A percentile compares a stretch with the other conserved stretches of the same genome.
Evolutionary conservation across 2,888 invertebrate genomes (phyloP).

Genomic region (Trichogramma dendrolimi): DNA sequence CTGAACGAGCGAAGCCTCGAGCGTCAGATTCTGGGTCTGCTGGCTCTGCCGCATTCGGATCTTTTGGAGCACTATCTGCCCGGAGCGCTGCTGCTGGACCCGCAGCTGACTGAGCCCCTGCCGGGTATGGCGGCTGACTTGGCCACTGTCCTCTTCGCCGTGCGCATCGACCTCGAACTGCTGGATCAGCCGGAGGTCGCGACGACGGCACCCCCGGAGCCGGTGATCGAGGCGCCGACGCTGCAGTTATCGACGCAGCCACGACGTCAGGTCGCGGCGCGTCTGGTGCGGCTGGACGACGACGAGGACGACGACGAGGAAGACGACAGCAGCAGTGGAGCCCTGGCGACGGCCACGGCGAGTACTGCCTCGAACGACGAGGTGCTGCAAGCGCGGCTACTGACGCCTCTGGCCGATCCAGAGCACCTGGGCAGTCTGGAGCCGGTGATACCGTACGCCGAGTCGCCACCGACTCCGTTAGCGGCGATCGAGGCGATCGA

Average conservation of each 20-base stretch:
- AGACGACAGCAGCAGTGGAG: background rate
- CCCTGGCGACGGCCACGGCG: slow-evolving; percentile 51
- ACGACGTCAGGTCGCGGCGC: too few species aligned
- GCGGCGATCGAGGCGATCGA: slow-evolving; percentile 46
- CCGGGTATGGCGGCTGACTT: slow-evolving; percentile 85
- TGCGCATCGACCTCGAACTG: slow-evolving; percentile 83
- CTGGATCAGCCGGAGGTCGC: slow-evolving; percentile 56
- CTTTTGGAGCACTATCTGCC: slow-evolving; percentile 67
- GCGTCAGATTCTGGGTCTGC: slow-evolving; percentile 54
- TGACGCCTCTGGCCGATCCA: slow-evolving; percentile 46
- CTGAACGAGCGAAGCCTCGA: slow-evolving; percentile 89
- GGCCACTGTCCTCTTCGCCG: slow-evolving; percentile 85
- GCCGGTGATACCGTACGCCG: slow-evolving; percentile 47
- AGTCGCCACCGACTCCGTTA: background rate
- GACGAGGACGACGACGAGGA: slow-evolving; percentile 54
- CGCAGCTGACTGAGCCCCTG: slow-evolving; percentile 72
- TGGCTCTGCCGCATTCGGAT: slow-evolving; percentile 38
- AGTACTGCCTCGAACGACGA: slow-evolving; percentile 47
- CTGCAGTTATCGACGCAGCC: too few species aligned
- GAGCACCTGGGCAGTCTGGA: slow-evolving; percentile 46
- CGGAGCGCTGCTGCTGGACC: slow-evolving; percentile 78
- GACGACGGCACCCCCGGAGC: too few species aligned
- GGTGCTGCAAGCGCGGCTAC: slow-evolving; percentile 38
- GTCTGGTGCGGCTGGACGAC: slow-evolving; percentile 50
- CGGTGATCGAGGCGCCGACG: too few species aligned